Evolutionary conservation across 2,888 invertebrate species (phyloP), one percentile per base, ranked within the genome.

Genomic region (Sericinus montela): DNA sequence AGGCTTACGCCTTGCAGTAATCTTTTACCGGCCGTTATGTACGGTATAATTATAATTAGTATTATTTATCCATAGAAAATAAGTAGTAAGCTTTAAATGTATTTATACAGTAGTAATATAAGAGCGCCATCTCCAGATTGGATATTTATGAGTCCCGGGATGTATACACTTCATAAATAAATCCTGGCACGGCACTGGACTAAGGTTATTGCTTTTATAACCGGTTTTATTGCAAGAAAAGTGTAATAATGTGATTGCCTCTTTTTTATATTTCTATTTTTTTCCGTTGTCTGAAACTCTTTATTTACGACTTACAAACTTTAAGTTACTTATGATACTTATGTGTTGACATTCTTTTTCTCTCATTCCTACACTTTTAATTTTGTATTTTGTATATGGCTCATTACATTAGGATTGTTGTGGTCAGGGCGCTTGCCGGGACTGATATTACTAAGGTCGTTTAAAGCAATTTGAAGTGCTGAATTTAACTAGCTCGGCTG

Each of bases 141-240:
- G 74, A 71, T 81, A 82, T 83, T 80, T 83, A 82, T 78, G 74
- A 73, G 69, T 59, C 60, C 58, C 59, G 46, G 57, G 45, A 39
- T 59, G 62, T 62, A 69, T 69, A 63, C 61, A 65, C 61, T 75
- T 80, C 75, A 81, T 81, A 80, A 80, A 80, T 81, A 81, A 80
- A 80, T 76, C 75, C 63, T 70, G 64, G 67, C 62, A 55, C 57
- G 60, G 52, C 38, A 39, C 51, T 47, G 59, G 57, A 56, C 58
- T 57, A 51, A 48, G 58, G 58, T 61, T 69, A 65, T 65, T 62
- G 65, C 61, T 55, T 62, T 59, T 63, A 63, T 59, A 62, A 61
- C 60, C 53, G 52, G 45, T 54, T 50, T 41, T 53, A 54, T 50
- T 48, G 48, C 50, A 30, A 51, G 25, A 10, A 40, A 37, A 37